Conservation (phyloP, 2,888 invertebrate genomes). For the Meiosimyza decipiens region DNA sequence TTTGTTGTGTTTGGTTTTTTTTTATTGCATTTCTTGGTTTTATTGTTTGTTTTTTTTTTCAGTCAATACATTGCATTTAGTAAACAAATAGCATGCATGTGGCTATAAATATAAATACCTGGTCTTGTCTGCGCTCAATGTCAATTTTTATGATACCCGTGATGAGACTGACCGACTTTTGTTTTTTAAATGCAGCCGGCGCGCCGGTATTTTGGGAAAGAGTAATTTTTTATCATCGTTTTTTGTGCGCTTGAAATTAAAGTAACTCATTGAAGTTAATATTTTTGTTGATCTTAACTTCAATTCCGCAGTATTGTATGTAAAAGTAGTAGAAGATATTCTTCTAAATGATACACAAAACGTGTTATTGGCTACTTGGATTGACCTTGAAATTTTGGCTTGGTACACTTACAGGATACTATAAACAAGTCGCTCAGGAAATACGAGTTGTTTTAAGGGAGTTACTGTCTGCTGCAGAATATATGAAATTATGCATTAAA, state of each 20-base stretch:
- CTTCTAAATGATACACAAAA: background rate
- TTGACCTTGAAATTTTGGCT: background rate
- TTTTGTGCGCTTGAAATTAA: too few species aligned
- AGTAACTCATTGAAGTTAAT: too few species aligned
- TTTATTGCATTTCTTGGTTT: background rate
- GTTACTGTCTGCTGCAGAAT: too few species aligned
- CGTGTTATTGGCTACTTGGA: background rate
- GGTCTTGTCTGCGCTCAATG: conserved; percentile 1
- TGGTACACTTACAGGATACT: background rate
- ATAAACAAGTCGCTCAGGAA: too few species aligned
- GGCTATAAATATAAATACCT: too few species aligned
- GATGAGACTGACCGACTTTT: conserved; percentile 30
- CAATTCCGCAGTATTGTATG: too few species aligned
- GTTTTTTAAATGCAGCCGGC: background rate
- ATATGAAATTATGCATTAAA: too few species aligned
- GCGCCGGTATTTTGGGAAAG: too few species aligned
- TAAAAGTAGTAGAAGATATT: too few species aligned
- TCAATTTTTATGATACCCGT: conserved; percentile 8
- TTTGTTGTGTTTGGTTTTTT: background rate
- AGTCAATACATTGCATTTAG: background rate
- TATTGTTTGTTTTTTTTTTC: background rate
- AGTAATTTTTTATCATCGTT: too few species aligned
- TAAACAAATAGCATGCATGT: background rate
- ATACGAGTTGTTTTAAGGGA: too few species aligned
- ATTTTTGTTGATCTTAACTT: too few species aligned